Evolutionary conservation across 1,140 invertebrate species (phyloP).

Genomic region (Bactericera cockerelli): DNA sequence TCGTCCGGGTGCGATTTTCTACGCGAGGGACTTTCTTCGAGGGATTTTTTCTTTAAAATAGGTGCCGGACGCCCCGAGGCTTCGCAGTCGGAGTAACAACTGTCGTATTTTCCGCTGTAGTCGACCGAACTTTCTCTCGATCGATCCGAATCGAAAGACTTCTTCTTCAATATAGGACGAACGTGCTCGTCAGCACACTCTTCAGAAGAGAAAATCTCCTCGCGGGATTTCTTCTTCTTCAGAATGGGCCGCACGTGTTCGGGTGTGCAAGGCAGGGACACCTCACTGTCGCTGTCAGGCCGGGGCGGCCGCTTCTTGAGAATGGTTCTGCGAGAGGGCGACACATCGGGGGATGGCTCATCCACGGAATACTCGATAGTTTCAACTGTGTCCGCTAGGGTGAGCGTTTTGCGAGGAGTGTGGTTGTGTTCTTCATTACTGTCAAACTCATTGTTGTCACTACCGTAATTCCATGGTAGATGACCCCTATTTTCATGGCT

Average conservation of each 20-base stretch:
- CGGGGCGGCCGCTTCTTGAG: too few relatives aligned
- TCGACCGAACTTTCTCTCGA: not conserved
- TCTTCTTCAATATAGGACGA: not conserved
- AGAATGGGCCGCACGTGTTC: not conserved
- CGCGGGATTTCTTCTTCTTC: constrained; percentile 4
- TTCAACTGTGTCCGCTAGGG: too few relatives aligned
- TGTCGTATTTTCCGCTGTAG: not conserved
- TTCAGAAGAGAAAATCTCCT: not conserved
- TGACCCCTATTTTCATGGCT: too few relatives aligned
- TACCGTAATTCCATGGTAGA: too few relatives aligned
- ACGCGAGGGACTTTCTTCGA: not conserved
- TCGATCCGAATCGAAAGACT: not conserved
- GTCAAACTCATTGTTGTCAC: too few relatives aligned
- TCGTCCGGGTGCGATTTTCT: not conserved
- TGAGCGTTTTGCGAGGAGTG: too few relatives aligned
- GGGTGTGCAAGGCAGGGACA: too few relatives aligned
- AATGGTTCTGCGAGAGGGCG: too few relatives aligned
- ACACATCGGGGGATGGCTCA: too few relatives aligned
- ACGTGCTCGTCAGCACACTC: not conserved
- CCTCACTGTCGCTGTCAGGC: too few relatives aligned
- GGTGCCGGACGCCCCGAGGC: not conserved
- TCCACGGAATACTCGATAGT: too few relatives aligned
- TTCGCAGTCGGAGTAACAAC: not conserved
- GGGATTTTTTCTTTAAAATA: not conserved
- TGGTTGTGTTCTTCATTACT: too few relatives aligned